phyloP scores from a whole-genome alignment of 2,113 vertebrate species.

The Sylvia atricapilla region DNA sequence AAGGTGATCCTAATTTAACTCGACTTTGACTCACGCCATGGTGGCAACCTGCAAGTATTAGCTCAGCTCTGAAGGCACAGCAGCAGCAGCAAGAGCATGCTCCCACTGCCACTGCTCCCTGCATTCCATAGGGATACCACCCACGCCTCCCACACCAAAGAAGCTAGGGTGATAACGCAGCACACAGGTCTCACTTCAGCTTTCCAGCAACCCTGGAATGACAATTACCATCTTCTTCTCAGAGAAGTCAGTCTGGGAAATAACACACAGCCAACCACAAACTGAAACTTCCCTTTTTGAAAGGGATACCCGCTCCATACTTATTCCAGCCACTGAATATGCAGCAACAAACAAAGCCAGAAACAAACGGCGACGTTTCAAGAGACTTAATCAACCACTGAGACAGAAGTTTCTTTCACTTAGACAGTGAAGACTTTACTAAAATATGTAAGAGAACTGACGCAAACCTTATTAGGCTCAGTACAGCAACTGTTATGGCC shows the following conservation, averaged over 20 bases:
- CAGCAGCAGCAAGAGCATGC: neutral
- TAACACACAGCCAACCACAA: neutral
- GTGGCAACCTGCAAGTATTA: neutral
- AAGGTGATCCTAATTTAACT: neutral
- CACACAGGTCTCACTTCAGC: neutral
- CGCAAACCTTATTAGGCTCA: neutral
- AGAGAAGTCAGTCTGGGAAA: neutral
- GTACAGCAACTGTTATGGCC: neutral
- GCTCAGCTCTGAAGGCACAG: neutral
- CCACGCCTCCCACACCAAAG: neutral
- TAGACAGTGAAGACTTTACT: neutral
- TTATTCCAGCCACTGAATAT: neutral
- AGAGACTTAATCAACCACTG: neutral
- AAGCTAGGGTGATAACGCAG: fast-evolving
- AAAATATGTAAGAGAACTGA: neutral
- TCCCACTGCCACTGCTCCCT: neutral
- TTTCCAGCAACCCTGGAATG: neutral
- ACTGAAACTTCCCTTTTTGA: neutral
- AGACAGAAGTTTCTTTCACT: neutral
- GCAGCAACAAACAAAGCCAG: neutral
- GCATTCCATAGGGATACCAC: neutral
- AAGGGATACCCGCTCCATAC: neutral
- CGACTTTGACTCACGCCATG: fast-evolving
- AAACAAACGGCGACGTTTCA: neutral
- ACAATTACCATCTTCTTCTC: neutral